Conservation (phyloP, 2,113 vertebrate species). For the Dicentrarchus labrax region DNA sequence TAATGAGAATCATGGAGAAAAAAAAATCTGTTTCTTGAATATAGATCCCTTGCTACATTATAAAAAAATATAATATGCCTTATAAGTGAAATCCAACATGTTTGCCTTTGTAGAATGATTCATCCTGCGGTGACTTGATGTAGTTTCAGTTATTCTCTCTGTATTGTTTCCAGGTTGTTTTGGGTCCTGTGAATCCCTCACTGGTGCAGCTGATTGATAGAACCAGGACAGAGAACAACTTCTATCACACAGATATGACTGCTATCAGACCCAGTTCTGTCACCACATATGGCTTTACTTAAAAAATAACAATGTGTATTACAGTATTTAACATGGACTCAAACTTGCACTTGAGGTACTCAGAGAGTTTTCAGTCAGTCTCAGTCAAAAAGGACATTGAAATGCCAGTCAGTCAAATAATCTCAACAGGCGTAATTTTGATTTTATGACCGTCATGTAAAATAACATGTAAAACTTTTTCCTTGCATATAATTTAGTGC, state of each 20-base stretch:
- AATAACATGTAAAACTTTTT: background rate
- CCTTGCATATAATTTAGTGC: background rate
- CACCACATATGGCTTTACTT: constrained; percentile 61
- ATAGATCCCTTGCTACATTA: constrained; percentile 19
- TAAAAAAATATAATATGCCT: constrained; percentile 17
- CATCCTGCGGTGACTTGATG: constrained; percentile 40
- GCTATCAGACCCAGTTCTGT: constrained; percentile 81
- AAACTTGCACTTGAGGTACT: constrained; percentile 36
- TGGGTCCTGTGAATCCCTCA: constrained; percentile 52
- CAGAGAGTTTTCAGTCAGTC: constrained; percentile 24
- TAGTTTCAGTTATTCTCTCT: constrained; percentile 54
- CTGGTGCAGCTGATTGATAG: constrained; percentile 73
- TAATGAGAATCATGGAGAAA: constrained; percentile 19
- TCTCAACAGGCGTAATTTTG: constrained; percentile 34
- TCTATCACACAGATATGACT: constrained; percentile 53
- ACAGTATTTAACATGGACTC: constrained; percentile 59
- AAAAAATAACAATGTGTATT: constrained; percentile 44
- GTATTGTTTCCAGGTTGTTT: constrained; percentile 57
- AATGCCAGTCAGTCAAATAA: constrained; percentile 29
- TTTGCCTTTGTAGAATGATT: constrained; percentile 53
- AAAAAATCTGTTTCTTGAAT: constrained; percentile 17
- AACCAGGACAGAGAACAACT: constrained; percentile 73
- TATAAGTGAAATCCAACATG: constrained; percentile 27
- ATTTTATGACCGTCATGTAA: constrained; percentile 25
- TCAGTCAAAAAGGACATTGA: constrained; percentile 12